Base-by-base conservation (phyloP, 2,797 vertebrate species). In the Alosa sapidissima region DNA sequence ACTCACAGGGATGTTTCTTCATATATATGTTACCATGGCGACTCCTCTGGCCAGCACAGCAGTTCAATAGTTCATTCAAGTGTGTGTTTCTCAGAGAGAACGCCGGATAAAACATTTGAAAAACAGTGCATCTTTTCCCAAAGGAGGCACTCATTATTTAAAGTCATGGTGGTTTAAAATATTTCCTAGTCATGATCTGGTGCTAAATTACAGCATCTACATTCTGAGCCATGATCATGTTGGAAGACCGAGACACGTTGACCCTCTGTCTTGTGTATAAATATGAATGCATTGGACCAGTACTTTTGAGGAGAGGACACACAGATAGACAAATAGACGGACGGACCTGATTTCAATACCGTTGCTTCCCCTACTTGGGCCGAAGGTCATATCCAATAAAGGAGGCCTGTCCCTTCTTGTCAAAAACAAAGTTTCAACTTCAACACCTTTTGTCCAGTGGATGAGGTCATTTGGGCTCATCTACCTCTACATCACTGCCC, bases 31-130 rank as follows among this genome's bases (percentile, higher is more conserved):
- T 68, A 68, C 62, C 9, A 68, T 68, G 62, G 62, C 28, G 28
- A 68, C 28, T 24, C 28, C 62, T 65, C 28, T 10, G 33, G 62
- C 28, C 62, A 36, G 1, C 62, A 68, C 62, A 68, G 13, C 62
- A 68, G 28, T 68, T 68, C 24, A 68, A 13, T 13, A 68, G 62
- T 33, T 68, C 62, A 68, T 33, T 68, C 62, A 68, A 68, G 62
- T 68, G 62, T 33, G 62, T 36, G 62, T 4, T 36, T 2, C 10
- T 33, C 62, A 36, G 24, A 24, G 60, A 65, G 60, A 5, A n/a
- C 4, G 24, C 1, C 8, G 33, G 62, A 68, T 55, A 55, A 55
- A 41, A 41, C 41, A 41, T 41, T 41, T 41, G 28, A 28, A 28
- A 28, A 28, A 60, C 55, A 60, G n/a, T 62, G 58, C n/a, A 21